Evolutionary conservation across 2,113 vertebrate genomes (phyloP), one percentile per base, ranked within the genome.

Genomic region (Thinocorus orbignyianus): DNA sequence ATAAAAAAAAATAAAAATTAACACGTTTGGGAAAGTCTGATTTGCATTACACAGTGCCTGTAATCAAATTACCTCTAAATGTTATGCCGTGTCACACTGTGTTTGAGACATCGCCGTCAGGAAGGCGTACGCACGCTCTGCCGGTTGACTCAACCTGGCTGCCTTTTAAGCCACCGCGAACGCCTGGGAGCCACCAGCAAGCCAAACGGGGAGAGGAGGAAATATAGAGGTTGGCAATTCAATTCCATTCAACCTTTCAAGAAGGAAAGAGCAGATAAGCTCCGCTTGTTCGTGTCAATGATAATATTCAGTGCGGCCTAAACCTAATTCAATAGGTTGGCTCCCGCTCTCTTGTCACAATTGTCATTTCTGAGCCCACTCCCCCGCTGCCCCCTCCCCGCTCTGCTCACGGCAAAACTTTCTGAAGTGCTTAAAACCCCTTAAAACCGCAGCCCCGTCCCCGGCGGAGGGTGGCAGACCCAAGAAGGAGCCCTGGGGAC

Each of bases 221-320:
- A 97, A 97, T 72, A 90, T 93, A 93, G 91, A 97, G 96, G 88
- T 4, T 97, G 95, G 92, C 93, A 95, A 97, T 97, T 97, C 94
- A 80, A 68, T 97, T 96, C 93, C 86, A 94, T 97, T 96, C 93
- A 97, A 91, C 87, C 94, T 97, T 97, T 98, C 97, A 96, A 97
- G 97, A 95, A 98, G 97, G 96, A 93, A 95, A 91, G 93, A 85
- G 94, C 94, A 93, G 97, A 97, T 97, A 97, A 98, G 96, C 94
- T 83, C 84, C 76, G 79, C 93, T 96, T 97, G 93, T 97, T 96
- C 95, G 1, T 70, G 94, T 96, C 95, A 71, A 76, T 41, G 97
- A 97, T 97, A 96, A 98, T 97, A 96, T 96, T 97, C 97, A 97
- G 90, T 11, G 10, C 95, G 76, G 90, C 90, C 97, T 96, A 90